Evolutionary conservation across 2,113 vertebrate species (phyloP), one percentile per base, ranked within the genome.

Genomic region (Spilogale gracilis): DNA sequence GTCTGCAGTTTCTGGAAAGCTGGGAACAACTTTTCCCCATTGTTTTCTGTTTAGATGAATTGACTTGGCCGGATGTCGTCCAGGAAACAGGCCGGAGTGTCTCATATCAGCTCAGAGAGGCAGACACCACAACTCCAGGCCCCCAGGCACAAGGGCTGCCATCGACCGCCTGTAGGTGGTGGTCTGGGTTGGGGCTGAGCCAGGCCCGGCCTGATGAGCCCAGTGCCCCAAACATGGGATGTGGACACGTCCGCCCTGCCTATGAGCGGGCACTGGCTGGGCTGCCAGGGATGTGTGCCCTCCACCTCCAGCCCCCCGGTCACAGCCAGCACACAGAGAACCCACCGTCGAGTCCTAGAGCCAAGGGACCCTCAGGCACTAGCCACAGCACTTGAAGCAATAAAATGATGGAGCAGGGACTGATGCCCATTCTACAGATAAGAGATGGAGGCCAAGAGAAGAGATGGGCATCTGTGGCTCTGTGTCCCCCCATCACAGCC

Each of bases 331-430:
- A 13, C 50, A 6, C 38, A 12, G 30, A 52, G 30, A 9, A 14
- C 30, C 65, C 65, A 27, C 12, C 11, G 18, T 10, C 69, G 23
- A 3, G 2, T 16, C 20, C 18, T 9, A 12, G 8, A 45, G 43
- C 11, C 6, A 1, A 81, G n/a, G 27, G 27, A 50, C n/a, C 27
- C 50, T 73, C 69, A 27, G 38, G 32, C n/a, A 43, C 20, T 12
- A 11, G 18, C 45, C 76, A 65, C 10, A 38, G 32, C 2, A 0
- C 60, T 67, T 4, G 4, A n/a, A 21, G 61, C 74, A n/a, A 1
- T 2, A 1, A 4, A 52, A n/a, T 20, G 12, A 9, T 5, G 5
- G 9, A 54, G 3, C 0, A 0, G 0, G 50, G 5, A 58, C 10
- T 9, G 25, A 32, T 16, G 9, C 20, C 65, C 52, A 6, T 7